A percentile compares a stretch with the other conserved stretches of the same genome.
Evolutionary conservation across 2,888 invertebrate genomes (phyloP).

Genomic region (Rhodophaea formosa): DNA sequence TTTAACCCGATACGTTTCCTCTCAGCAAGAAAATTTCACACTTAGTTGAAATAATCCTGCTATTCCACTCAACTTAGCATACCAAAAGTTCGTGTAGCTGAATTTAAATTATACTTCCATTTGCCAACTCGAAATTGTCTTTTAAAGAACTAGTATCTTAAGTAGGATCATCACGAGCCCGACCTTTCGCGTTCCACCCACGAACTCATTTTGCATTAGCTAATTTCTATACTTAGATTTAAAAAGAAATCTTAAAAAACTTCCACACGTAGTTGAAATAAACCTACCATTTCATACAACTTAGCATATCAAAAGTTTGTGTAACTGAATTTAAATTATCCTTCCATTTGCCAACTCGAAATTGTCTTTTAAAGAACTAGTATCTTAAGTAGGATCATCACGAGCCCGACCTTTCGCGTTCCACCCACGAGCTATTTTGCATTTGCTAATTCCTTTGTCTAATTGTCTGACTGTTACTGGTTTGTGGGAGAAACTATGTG

Average conservation of each 20-base stretch:
- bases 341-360: constrained; percentile 10
- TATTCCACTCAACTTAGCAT: no score
- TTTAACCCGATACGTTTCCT: no score
- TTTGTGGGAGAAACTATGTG: no score
- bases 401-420: constrained; percentile 2
- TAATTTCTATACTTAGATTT: no score
- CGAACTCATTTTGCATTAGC: constrained; percentile 2
- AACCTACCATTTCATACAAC: no score
- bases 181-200: constrained; percentile 5
- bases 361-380: constrained; percentile 13
- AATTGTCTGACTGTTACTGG: constrained; percentile 13
- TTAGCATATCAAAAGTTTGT: neutral
- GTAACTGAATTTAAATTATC: constrained; percentile 15
- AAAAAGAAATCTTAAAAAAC: no score
- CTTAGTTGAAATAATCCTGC: no score
- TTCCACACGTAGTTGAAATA: no score
- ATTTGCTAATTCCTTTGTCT: constrained; percentile 14
- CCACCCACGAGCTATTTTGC: constrained; percentile 5
- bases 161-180: constrained; percentile 8
- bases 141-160: constrained; percentile 9
- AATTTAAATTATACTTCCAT: constrained; percentile 13
- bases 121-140: constrained; percentile 14
- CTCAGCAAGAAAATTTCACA: no score
- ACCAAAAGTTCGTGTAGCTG: neutral
- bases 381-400: constrained; percentile 8